These are phyloP conservation scores for Ormyrus nitidulus DNA, from an alignment of 2,888 invertebrate species.

Conservation along the genomic window DNA sequence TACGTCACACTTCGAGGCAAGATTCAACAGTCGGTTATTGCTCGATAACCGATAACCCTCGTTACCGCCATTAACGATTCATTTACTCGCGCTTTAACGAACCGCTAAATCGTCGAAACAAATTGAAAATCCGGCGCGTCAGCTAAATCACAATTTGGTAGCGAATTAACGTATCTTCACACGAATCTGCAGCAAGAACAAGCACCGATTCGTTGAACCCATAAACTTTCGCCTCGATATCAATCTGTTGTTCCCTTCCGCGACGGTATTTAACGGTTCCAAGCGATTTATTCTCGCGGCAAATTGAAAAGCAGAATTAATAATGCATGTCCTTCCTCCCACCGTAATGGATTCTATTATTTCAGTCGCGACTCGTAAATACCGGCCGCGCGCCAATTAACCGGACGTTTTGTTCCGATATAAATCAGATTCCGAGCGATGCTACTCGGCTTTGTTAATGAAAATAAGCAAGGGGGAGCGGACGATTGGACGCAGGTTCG, in stretches of 20 bases:
- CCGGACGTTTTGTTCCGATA: not conserved
- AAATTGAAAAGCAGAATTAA: constrained; percentile 52
- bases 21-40: no score
- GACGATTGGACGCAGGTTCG: not conserved
- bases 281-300: constrained; percentile 47
- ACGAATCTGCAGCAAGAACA: not conserved
- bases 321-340: constrained; percentile 26
- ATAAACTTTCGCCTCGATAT: constrained; percentile 36
- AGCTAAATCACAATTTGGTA: constrained; percentile 22
- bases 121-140: not conserved
- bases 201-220: constrained; percentile 28
- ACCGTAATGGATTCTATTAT: constrained; percentile 52
- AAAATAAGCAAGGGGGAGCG: not conserved
- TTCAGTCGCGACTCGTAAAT: constrained; percentile 48
- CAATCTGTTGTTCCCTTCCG: constrained; percentile 39
- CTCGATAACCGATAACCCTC: no score
- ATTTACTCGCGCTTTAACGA: not conserved
- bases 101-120: not conserved
- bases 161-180: constrained; percentile 28
- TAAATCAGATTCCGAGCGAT: not conserved
- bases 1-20: no score
- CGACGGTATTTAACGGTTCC: constrained; percentile 33
- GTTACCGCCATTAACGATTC: not conserved
- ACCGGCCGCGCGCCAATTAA: not conserved
- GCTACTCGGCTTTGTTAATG: constrained; percentile 36